These are phyloP conservation scores for Aethina tumida DNA, from an alignment of 1,140 invertebrate species.

Conservation along the genomic window DNA sequence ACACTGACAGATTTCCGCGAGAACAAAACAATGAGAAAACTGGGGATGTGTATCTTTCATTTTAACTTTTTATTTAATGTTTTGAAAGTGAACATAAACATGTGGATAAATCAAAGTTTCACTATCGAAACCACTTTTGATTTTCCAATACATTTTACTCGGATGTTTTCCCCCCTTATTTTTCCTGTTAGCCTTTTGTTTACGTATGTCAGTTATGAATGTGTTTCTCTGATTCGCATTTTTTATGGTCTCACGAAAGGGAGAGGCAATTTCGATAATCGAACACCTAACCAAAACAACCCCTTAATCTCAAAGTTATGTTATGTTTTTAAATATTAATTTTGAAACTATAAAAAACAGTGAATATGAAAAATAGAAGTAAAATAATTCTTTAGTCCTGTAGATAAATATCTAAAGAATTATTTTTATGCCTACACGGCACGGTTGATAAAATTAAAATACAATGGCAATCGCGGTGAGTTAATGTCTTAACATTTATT, in stretches of 20 bases:
- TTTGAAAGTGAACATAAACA: conserved; percentile 21
- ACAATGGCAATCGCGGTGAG: no score
- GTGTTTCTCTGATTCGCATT: conserved; percentile 12
- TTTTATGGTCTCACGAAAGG: conserved; percentile 2
- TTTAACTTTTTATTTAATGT: conserved; percentile 19
- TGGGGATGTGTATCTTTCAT: conserved; percentile 10
- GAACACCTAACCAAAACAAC: no score
- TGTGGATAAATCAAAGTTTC: conserved; percentile 23
- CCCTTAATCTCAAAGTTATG: no score
- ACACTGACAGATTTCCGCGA: conserved; percentile 6
- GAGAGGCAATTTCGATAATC: no score
- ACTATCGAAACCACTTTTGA: conserved; percentile 25
- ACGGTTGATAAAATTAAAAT: no score
- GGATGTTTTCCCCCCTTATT: conserved; percentile 15
- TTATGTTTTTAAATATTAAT: no score
- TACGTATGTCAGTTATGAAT: conserved; percentile 21
- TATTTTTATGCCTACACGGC: no score
- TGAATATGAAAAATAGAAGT: no score
- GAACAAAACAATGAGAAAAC: conserved; percentile 3
- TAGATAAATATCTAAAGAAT: no score
- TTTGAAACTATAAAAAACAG: no score
- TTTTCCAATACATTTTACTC: conserved; percentile 14
- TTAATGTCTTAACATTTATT: no score
- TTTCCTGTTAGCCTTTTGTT: conserved; percentile 16
- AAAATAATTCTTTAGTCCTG: no score